Conservation (phyloP, 2,113 vertebrate genomes). For the Ammospiza caudacuta region DNA sequence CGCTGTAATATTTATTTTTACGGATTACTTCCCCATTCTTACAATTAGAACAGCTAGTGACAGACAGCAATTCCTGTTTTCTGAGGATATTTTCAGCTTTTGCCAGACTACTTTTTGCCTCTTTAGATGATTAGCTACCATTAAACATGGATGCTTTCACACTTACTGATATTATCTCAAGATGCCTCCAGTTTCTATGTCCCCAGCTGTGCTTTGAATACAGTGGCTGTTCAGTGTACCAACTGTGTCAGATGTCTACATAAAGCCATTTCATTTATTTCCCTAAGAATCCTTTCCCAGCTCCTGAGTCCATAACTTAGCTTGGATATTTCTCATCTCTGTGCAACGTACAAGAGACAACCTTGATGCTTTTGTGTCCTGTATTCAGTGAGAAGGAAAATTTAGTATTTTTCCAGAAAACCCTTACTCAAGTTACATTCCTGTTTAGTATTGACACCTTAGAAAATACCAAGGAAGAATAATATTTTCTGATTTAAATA, state of each 20-base stretch:
- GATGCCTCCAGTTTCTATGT: background rate
- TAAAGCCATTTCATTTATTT: background rate
- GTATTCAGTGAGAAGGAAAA: background rate
- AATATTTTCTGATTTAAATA: background rate
- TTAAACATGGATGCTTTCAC: background rate
- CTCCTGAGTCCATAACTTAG: background rate
- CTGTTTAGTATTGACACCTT: background rate
- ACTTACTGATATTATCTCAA: background rate
- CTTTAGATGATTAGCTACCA: background rate
- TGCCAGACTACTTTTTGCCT: background rate
- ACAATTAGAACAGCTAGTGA: background rate
- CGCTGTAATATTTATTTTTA: background rate
- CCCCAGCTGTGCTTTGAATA: background rate
- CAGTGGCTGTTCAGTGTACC: background rate
- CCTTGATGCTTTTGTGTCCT: background rate
- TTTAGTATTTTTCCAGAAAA: background rate
- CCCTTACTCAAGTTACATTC: background rate
- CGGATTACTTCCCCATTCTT: background rate
- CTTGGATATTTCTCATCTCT: background rate
- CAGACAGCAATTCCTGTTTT: background rate
- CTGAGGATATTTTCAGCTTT: background rate
- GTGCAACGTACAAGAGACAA: accelerated
- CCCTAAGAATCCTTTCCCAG: background rate
- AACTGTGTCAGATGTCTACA: background rate
- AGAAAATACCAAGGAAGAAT: background rate